A percentile compares a stretch with the other conserved stretches of the same genome.
Conservation (phyloP, 2,888 invertebrate species). For the Volucella inflata region DNA sequence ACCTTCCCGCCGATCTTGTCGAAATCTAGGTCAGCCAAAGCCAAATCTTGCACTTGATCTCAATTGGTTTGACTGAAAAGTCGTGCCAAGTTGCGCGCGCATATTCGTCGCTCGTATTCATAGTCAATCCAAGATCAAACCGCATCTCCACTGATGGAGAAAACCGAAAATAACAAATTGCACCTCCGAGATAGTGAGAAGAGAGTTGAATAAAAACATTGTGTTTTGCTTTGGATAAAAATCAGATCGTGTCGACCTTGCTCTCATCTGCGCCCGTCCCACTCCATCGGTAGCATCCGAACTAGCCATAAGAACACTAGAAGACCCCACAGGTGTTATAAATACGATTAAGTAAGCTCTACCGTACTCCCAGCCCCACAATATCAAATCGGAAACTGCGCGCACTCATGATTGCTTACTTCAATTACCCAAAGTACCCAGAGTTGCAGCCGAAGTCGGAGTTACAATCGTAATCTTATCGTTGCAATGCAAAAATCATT, state of each 20-base stretch:
- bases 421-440: slow-evolving; percentile 33
- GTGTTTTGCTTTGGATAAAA: slow-evolving; percentile 66
- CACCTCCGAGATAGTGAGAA: slow-evolving; percentile 53
- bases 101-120: no score
- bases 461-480: slow-evolving; percentile 36
- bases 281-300: not conserved
- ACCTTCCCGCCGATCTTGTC: slow-evolving; percentile 16
- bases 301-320: slow-evolving; percentile 48
- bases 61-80: slow-evolving; percentile 58
- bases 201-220: slow-evolving; percentile 7
- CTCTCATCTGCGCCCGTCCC: slow-evolving; percentile 41
- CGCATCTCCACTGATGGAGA: slow-evolving; percentile 76
- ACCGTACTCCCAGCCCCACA: slow-evolving; percentile 7
- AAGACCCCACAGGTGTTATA: slow-evolving; percentile 56
- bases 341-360: not conserved
- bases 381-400: slow-evolving; percentile 63
- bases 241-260: slow-evolving; percentile 75
- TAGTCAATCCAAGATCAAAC: slow-evolving; percentile 71
- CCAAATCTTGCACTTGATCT: slow-evolving; percentile 75
- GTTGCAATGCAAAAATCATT: slow-evolving; percentile 62
- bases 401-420: slow-evolving; percentile 59
- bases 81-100: slow-evolving; percentile 68
- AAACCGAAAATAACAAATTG: slow-evolving; percentile 72
- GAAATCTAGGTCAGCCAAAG: slow-evolving; percentile 68
- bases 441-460: no score